These are phyloP conservation scores for Petaurus breviceps DNA, from an alignment of 2,113 vertebrate species.

Conservation along the genomic window DNA sequence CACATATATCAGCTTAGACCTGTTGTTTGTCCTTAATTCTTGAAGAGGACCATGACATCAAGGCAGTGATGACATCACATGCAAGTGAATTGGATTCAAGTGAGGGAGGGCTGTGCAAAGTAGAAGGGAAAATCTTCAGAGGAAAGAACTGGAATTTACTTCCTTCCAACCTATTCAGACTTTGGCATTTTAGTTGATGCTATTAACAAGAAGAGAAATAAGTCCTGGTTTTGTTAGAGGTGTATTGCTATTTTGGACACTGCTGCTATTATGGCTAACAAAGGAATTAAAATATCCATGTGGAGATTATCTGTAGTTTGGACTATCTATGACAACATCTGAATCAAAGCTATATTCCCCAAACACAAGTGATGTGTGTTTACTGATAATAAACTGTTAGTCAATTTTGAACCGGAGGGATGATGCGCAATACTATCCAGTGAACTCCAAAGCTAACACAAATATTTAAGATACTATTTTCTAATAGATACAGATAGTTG, in stretches of 20 bases:
- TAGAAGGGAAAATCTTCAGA: conserved; percentile 28
- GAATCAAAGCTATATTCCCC: neutral
- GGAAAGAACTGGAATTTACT: neutral
- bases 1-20: neutral
- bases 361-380: neutral
- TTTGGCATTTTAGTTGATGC: neutral
- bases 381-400: neutral
- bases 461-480: neutral
- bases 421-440: neutral
- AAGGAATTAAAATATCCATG: neutral
- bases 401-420: neutral
- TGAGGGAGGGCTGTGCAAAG: neutral
- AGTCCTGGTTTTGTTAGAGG: neutral
- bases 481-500: neutral
- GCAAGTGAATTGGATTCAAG: too few species aligned
- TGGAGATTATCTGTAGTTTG: neutral
- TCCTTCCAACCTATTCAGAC: neutral
- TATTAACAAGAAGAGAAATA: neutral
- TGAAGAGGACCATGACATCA: too few species aligned
- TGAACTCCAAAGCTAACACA: neutral
- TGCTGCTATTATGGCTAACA: neutral
- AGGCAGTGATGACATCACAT: too few species aligned
- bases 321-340: neutral
- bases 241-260: neutral
- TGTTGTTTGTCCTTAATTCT: neutral